Evolutionary conservation across 2,888 invertebrate genomes (phyloP).

Genomic region (Leptopilina drosophilae): DNA sequence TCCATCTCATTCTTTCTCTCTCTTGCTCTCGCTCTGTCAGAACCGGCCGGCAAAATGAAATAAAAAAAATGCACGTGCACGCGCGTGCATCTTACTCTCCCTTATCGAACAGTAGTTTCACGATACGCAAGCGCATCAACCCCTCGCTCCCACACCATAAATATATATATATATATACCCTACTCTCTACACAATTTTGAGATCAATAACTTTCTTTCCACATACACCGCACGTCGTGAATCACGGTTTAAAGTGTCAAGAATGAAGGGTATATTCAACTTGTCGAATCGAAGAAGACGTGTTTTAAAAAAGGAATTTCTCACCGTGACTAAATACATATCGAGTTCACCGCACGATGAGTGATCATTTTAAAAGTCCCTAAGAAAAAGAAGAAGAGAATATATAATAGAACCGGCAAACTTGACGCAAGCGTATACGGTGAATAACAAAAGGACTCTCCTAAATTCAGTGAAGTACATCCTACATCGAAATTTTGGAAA

Average conservation of each 20-base stretch:
- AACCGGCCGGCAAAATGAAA: conserved; percentile 37
- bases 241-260: conserved; percentile 28
- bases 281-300: neutral
- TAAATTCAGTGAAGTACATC: conserved; percentile 51
- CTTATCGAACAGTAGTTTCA: conserved; percentile 24
- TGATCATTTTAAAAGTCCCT: conserved; percentile 20
- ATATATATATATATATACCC: neutral
- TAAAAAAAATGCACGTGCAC: conserved; percentile 39
- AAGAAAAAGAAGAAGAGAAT: neutral
- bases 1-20: neutral
- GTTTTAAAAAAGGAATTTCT: conserved; percentile 15
- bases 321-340: conserved; percentile 30
- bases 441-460: conserved; percentile 50
- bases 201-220: conserved; percentile 39
- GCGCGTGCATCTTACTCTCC: conserved; percentile 40
- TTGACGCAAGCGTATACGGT: conserved; percentile 53
- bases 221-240: conserved; percentile 3
- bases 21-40: neutral
- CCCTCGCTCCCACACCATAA: conserved; percentile 35
- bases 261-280: conserved; percentile 1
- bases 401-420: conserved; percentile 6
- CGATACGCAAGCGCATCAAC: conserved; percentile 39
- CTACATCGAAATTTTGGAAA: too few relatives aligned
- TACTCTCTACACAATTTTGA: conserved; percentile 1
- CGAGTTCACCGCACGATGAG: conserved; percentile 37